phyloP scores from a whole-genome alignment of 2,888 invertebrate species.

The Sinopyrophorus schimmeli region DNA sequence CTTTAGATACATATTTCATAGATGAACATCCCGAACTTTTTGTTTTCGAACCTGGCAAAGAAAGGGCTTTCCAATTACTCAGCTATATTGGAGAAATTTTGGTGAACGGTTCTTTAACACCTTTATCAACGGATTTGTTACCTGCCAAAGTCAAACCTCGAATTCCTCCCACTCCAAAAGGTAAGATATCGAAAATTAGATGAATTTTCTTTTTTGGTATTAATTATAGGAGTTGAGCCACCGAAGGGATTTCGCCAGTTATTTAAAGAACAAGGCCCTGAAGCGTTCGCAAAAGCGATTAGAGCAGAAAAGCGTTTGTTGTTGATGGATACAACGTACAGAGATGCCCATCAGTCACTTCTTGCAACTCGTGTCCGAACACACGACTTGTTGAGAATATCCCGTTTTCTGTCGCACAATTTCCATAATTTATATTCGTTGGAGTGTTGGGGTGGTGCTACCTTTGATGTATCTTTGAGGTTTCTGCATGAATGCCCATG shows the following conservation, averaged over 20 bases:
- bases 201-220: constrained; percentile 2
- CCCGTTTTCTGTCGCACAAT: constrained; percentile 93
- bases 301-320: constrained; percentile 83
- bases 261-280: constrained; percentile 84
- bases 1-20: constrained; percentile 97
- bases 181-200: constrained; percentile 54
- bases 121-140: constrained; percentile 83
- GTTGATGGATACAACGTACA: constrained; percentile 97
- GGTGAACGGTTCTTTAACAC: constrained; percentile 92
- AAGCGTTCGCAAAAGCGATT: constrained; percentile 94
- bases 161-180: constrained; percentile 78
- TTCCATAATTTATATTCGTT: constrained; percentile 86
- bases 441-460: constrained; percentile 99
- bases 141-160: constrained; percentile 84
- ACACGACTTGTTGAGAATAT: constrained; percentile 86
- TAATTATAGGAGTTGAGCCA: constrained; percentile 58
- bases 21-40: constrained; percentile 97
- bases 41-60: constrained; percentile 83
- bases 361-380: constrained; percentile 94
- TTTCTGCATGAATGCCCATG: constrained; percentile 99
- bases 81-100: constrained; percentile 91
- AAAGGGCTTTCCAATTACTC: constrained; percentile 93
- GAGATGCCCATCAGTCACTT: constrained; percentile 98
- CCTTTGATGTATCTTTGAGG: constrained; percentile 94
- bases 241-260: constrained; percentile 87